phyloP scores from a whole-genome alignment of 2,888 invertebrate genomes.

The Caenorhabditis sp. region DNA sequence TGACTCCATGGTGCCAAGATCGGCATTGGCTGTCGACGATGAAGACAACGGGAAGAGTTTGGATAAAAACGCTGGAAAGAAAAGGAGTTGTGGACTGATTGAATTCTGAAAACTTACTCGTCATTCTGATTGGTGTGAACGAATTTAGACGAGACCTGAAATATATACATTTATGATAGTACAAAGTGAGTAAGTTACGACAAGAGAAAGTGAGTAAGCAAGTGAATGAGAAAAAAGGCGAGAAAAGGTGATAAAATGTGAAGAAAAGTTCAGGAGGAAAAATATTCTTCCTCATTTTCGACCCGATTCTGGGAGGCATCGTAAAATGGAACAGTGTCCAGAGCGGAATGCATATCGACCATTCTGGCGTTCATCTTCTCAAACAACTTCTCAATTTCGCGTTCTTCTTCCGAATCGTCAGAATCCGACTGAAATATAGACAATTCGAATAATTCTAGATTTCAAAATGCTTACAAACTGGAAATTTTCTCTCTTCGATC shows the following conservation, averaged over 20 bases:
- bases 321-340: slow-evolving; percentile 63
- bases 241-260: background rate
- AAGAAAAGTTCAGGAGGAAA: slow-evolving; percentile 39
- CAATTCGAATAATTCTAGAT: background rate
- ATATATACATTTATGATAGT: slow-evolving; percentile 35
- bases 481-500: background rate
- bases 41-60: slow-evolving; percentile 52
- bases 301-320: slow-evolving; percentile 46
- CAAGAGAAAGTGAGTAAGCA: background rate
- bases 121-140: background rate
- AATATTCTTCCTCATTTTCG: slow-evolving; percentile 55
- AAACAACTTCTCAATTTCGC: slow-evolving; percentile 45
- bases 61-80: slow-evolving; percentile 44
- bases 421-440: slow-evolving; percentile 43
- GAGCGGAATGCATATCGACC: slow-evolving; percentile 56
- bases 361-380: slow-evolving; percentile 55
- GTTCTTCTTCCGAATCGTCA: slow-evolving; percentile 51
- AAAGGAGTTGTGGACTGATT: background rate
- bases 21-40: slow-evolving; percentile 15
- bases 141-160: slow-evolving; percentile 20
- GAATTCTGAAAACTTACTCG: slow-evolving; percentile 23
- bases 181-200: slow-evolving; percentile 6
- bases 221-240: slow-evolving; percentile 2
- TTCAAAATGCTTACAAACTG: slow-evolving; percentile 15
- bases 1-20: slow-evolving; percentile 55